Evolutionary conservation across 2,113 vertebrate genomes (phyloP).

Genomic region (Numida meleagris): DNA sequence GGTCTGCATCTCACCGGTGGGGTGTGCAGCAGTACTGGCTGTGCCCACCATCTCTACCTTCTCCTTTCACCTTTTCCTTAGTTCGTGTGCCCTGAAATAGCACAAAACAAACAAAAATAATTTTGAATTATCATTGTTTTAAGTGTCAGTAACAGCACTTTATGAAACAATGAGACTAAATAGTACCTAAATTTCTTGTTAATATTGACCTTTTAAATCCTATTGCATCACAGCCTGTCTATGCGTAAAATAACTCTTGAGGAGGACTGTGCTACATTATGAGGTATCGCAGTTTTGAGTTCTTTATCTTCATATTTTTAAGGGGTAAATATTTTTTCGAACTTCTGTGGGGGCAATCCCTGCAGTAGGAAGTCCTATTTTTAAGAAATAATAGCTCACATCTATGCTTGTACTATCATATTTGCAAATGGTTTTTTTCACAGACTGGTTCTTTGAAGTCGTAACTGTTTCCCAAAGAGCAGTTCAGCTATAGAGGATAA

Average conservation of each 20-base stretch:
- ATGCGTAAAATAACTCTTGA: not conserved
- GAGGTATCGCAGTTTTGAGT: not conserved
- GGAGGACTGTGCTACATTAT: not conserved
- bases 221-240: conserved; percentile 7
- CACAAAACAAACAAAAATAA: conserved; percentile 26
- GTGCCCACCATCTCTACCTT: not conserved
- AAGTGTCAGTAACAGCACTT: not conserved
- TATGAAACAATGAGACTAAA: conserved; percentile 42
- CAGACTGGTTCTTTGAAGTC: not conserved
- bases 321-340: not conserved
- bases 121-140: conserved; percentile 38
- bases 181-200: conserved; percentile 29
- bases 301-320: not conserved
- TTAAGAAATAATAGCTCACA: not conserved
- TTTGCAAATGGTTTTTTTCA: not conserved
- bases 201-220: conserved; percentile 35
- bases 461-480: not conserved
- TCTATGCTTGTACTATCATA: not conserved
- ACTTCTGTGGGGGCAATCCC: not conserved
- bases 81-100: not conserved
- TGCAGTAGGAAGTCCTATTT: not conserved
- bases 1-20: not conserved
- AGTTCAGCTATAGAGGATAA: not conserved
- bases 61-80: not conserved
- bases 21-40: not conserved